A percentile compares a stretch with the other conserved stretches of the same genome.
These are phyloP conservation scores for Dasypogon diadema DNA, from an alignment of 2,888 invertebrate genomes.

Conservation along the genomic window DNA sequence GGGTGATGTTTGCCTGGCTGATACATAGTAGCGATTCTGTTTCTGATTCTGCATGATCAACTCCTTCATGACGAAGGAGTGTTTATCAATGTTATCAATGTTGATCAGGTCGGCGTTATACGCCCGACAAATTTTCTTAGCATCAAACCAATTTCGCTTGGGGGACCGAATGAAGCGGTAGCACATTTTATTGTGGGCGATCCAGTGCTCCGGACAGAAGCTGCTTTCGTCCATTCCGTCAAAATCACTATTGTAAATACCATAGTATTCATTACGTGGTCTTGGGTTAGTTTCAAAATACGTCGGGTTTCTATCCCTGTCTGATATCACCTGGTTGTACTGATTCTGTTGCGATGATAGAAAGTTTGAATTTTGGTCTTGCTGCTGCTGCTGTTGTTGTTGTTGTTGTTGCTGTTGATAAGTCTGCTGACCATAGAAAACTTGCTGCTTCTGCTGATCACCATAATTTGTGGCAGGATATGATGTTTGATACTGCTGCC, in stretches of 20 bases:
- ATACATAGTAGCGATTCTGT: constrained; percentile 88
- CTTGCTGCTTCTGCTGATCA: constrained; percentile 37
- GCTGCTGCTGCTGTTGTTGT: constrained; percentile 16
- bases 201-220: constrained; percentile 88
- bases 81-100: constrained; percentile 86
- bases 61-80: constrained; percentile 86
- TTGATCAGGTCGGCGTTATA: constrained; percentile 84
- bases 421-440: constrained; percentile 29
- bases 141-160: constrained; percentile 81
- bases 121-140: constrained; percentile 85
- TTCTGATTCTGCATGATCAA: constrained; percentile 87
- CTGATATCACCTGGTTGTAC: constrained; percentile 8
- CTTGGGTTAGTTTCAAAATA: constrained; percentile 5
- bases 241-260: constrained; percentile 19
- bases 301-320: background rate
- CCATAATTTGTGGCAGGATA: constrained; percentile 4
- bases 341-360: constrained; percentile 8
- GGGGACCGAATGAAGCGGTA: constrained; percentile 93
- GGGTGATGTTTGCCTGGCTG: constrained; percentile 79
- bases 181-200: constrained; percentile 83
- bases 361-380: constrained; percentile 1
- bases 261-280: background rate
- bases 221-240: constrained; percentile 63
- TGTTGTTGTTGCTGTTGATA: constrained; percentile 22
- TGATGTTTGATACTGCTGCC: constrained; percentile 35